A percentile compares a stretch with the other conserved stretches of the same genome.
Conservation (phyloP, 2,797 vertebrate species). For the Kryptolebias ocellatus region DNA sequence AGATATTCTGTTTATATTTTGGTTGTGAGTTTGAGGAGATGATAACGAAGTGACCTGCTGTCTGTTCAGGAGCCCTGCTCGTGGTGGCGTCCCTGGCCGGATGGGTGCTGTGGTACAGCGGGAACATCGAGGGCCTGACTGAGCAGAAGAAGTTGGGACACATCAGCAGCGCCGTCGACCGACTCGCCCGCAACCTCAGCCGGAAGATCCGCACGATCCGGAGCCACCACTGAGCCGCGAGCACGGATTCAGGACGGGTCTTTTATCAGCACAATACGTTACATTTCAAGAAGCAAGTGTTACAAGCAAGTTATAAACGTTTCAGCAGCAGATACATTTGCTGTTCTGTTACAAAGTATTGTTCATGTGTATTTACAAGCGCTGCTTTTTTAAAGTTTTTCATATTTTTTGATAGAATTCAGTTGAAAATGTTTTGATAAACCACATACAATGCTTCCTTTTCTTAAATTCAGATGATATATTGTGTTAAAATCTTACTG, state of each 20-base stretch:
- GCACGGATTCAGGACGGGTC: background rate
- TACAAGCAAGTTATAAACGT: conserved; percentile 13
- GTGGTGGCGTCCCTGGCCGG: conserved; percentile 87
- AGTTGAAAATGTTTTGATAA: conserved; percentile 34
- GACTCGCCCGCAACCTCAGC: conserved; percentile 87
- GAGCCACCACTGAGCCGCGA: conserved; percentile 25
- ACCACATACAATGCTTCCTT: background rate
- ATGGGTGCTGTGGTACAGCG: conserved; percentile 93
- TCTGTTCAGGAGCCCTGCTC: conserved; percentile 79
- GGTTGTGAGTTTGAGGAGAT: background rate
- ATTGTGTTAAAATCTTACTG: background rate
- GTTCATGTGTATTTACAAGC: background rate
- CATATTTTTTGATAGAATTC: conserved; percentile 16
- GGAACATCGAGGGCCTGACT: conserved; percentile 88
- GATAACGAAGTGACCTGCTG: too few species aligned
- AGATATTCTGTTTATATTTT: background rate
- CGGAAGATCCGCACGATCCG: conserved; percentile 71
- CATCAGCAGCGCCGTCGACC: conserved; percentile 84
- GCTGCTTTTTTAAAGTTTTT: conserved; percentile 9
- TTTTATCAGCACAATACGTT: background rate
- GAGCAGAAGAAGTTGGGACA: conserved; percentile 82
- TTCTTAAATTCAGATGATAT: background rate
- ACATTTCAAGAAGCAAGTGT: conserved; percentile 26
- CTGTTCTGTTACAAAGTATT: conserved; percentile 8
- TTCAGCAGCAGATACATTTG: conserved; percentile 3